Conservation (phyloP, 2,797 vertebrate genomes). For the Hydrolagus colliei region DNA sequence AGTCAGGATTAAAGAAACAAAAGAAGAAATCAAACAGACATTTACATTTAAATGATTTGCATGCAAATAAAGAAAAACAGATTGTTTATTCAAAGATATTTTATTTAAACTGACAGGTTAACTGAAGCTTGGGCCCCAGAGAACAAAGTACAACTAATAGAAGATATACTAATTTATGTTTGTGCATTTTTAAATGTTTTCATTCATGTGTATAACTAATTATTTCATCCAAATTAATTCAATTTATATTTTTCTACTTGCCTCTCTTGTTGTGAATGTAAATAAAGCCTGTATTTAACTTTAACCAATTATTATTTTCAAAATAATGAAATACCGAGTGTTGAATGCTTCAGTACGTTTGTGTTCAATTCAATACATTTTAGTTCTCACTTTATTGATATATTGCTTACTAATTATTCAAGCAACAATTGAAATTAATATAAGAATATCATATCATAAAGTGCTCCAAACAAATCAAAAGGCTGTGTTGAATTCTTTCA, state of each 20-base stretch:
- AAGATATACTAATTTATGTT: not conserved
- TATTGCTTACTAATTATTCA: not conserved
- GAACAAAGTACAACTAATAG: not conserved
- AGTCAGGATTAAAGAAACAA: no score
- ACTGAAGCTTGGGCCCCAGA: not conserved
- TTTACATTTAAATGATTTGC: not conserved
- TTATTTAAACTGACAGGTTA: not conserved
- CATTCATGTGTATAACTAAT: not conserved
- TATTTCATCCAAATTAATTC: not conserved
- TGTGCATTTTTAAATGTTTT: not conserved
- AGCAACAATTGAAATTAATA: not conserved
- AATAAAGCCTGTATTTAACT: not conserved
- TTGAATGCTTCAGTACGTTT: not conserved
- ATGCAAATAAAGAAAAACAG: not conserved
- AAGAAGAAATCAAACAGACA: not conserved
- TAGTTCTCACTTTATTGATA: not conserved
- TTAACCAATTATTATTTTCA: not conserved
- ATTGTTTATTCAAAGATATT: not conserved
- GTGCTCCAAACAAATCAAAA: not conserved
- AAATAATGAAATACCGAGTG: not conserved
- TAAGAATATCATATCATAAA: not conserved
- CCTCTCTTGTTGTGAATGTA: not conserved
- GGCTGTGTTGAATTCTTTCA: not conserved
- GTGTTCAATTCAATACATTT: no score
- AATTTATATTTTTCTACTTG: not conserved